Base-by-base conservation (phyloP, 2,888 invertebrate species). In the Nymphalis polychloros region DNA sequence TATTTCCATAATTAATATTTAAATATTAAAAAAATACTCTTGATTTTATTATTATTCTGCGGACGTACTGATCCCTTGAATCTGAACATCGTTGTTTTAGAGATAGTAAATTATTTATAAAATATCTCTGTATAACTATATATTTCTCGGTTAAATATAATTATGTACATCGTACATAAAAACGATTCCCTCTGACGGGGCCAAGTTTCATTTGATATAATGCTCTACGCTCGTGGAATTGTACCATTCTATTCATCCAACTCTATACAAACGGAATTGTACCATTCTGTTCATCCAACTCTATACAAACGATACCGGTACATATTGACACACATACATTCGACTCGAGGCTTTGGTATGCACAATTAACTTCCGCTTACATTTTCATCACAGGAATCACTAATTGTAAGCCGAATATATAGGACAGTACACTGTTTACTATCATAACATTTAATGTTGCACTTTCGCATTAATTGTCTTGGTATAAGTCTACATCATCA, bases 141-240 rank as follows among this genome's bases (percentile, higher is more conserved):
- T 35, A 55, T 35, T 31, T 55, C 8, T 55, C 55, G n/a, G 55
- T 31, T 55, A 55, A 55, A 55, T 55, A 55, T 55, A 16, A 55
- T 55, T 55, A 55, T 57, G 48, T 47, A 63, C n/a, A 23, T 50
- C 31, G 27, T 35, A 59, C 27, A 35, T 31, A 59, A 65, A 23
- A 50, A 65, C 50, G 46, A 59, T 65, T 35, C 41, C 13, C 10
- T 65, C 6, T 20, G 52, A 52, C 27, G 66, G 53, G 53, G 62
- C 64, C 59, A 60, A 69, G 66, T 69, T 67, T 69, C 69, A 69
- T 69, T 69, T 69, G 69, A 66, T 10, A 49, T 59, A 63, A 69
- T 69, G 69, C 66, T 69, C 69, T 55, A 63, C 59, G 55, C 48
- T 48, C 19, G 13, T 46, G 41, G 23, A 61, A 47, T 55, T 19